Conservation (phyloP, 2,888 invertebrate species). For the Sturmia bella region DNA sequence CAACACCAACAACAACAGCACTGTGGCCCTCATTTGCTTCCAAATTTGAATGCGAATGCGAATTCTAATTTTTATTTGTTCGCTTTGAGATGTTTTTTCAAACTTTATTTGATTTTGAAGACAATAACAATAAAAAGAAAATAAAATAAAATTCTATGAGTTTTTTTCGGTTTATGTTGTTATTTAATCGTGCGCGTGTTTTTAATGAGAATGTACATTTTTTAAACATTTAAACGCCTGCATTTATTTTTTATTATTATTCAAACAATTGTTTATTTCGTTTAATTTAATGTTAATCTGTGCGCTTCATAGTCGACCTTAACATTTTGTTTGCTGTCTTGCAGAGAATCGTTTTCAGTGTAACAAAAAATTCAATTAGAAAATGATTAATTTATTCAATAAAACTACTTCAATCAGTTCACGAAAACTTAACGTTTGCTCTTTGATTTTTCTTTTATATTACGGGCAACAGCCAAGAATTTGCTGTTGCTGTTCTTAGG, state of each 20-base stretch:
- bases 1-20: neutral
- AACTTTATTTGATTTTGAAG: neutral
- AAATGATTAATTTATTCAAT: neutral
- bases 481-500: too few relatives aligned
- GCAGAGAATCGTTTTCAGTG: slow-evolving; percentile 1
- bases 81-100: slow-evolving; percentile 7
- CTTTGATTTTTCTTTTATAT: too few relatives aligned
- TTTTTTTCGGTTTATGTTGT: neutral
- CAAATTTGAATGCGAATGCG: slow-evolving; percentile 10
- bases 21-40: slow-evolving; percentile 2
- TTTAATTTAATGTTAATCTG: slow-evolving; percentile 20
- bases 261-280: slow-evolving; percentile 25
- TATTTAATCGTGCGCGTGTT: neutral
- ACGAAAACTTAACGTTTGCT: too few relatives aligned
- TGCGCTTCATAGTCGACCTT: slow-evolving; percentile 8
- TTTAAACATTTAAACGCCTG: slow-evolving; percentile 21
- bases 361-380: neutral
- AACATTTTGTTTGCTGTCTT: slow-evolving; percentile 4
- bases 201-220: slow-evolving; percentile 26
- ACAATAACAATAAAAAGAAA: neutral
- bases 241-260: slow-evolving; percentile 4
- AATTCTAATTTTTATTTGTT: slow-evolving; percentile 15
- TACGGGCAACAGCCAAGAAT: too few relatives aligned
- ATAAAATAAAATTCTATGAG: slow-evolving; percentile 9
- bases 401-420: neutral